phyloP scores from a whole-genome alignment of 2,888 invertebrate genomes.

The Eupithecia inturbata region DNA sequence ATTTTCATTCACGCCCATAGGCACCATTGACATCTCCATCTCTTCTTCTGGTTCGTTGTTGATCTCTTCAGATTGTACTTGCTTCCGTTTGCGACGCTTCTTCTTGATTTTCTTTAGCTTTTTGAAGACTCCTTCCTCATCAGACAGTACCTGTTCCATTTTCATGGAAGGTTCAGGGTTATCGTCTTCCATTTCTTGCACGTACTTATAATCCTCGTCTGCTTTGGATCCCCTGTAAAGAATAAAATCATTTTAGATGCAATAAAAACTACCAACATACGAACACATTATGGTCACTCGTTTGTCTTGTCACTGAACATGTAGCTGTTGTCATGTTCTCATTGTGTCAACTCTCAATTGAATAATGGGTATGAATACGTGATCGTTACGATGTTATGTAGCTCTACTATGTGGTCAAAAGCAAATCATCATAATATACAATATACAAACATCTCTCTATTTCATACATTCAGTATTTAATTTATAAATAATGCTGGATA shows the following conservation, averaged over 20 bases:
- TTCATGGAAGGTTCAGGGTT: slow-evolving; percentile 18
- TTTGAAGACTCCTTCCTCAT: slow-evolving; percentile 26
- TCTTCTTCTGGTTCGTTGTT: slow-evolving; percentile 51
- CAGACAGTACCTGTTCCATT: slow-evolving; percentile 13
- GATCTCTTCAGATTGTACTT: slow-evolving; percentile 28
- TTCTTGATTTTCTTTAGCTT: slow-evolving; percentile 54
- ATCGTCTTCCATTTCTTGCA: slow-evolving; percentile 33
- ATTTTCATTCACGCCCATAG: slow-evolving; percentile 49
- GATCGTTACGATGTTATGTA: background rate
- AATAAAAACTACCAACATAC: background rate
- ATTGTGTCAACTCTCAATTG: slow-evolving; percentile 1
- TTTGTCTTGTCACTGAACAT: background rate
- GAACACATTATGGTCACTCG: background rate
- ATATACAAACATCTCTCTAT: background rate
- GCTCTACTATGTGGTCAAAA: background rate
- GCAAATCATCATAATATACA: background rate
- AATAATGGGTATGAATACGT: background rate
- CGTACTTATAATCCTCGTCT: slow-evolving; percentile 16
- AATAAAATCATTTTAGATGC: background rate
- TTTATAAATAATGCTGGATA: background rate
- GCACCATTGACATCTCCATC: slow-evolving; percentile 67
- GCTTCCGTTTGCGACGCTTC: slow-evolving; percentile 47
- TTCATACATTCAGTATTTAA: background rate
- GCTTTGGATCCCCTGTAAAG: slow-evolving; percentile 22
- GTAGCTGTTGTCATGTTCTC: background rate